Base-by-base conservation (phyloP, 2,797 vertebrate genomes). In the Jordanella pulchra region DNA sequence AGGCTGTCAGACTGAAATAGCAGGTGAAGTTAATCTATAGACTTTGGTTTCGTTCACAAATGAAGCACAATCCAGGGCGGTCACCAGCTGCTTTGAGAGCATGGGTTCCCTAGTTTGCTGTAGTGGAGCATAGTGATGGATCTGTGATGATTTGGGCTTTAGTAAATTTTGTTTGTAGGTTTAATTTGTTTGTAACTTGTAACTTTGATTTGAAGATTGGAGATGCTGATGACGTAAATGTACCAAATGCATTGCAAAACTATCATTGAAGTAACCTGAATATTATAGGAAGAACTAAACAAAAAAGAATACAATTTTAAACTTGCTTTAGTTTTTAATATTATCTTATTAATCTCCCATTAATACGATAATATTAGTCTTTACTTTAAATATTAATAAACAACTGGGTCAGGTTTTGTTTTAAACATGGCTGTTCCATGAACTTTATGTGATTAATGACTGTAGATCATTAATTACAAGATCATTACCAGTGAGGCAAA, bases 1-100 rank as follows among this genome's bases (percentile, higher is more conserved):
- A 68, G 60, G 39, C 81, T 87, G 89, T 87, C 82, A 78, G 74
- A 65, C 80, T 54, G 13, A 86, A 87, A 76, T 61, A 86, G 79
- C 83, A 84, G 83, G 72, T 84, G 83, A 72, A 73, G 65, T 67
- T 72, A 71, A 14, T 67, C 58, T 54, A 28, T 54, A 35, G 56
- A 55, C 74, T 63, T 56, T 77, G 77, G 72, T 84, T 79, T 72
- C 70, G 72, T 14, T 32, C 55, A 58, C 27, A 30, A 72, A 55
- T 56, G 44, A 56, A 23, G 63, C 61, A 10, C 50, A 66, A 55
- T 70, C 50, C 72, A 60, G 27, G 48, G 28, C n/a, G 54, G 44
- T 74, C 47, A 56, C 23, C 14, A 17, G 48, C 45, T 67, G 42
- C 55, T 61, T 42, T 50, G 12, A 73, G 50, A 45, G 30, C 53